Conservation (phyloP, 1,140 invertebrate species). For the Eumaeus atala region DNA sequence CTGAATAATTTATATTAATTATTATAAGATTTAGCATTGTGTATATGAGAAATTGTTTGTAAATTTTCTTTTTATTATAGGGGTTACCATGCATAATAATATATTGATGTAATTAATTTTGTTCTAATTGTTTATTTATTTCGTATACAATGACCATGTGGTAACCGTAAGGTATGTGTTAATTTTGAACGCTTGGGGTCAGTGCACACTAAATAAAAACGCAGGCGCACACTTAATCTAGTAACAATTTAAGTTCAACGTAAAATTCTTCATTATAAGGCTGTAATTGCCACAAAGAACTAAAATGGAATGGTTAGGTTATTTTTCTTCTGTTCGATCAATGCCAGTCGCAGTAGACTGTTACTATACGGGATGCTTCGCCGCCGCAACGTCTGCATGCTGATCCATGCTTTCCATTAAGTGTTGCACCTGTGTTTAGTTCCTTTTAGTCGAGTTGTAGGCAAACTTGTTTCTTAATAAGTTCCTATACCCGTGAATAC, state of each 20-base stretch:
- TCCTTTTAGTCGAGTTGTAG: background rate
- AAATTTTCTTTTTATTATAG: background rate
- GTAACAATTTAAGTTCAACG: no score
- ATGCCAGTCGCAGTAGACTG: no score
- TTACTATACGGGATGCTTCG: no score
- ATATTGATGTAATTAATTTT: background rate
- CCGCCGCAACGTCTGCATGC: no score
- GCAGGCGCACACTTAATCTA: no score
- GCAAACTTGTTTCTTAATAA: background rate
- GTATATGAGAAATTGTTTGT: background rate
- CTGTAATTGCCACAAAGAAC: no score
- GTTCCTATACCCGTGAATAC: background rate
- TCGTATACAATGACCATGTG: background rate
- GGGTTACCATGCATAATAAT: slow-evolving; percentile 2
- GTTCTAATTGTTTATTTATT: background rate
- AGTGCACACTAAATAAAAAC: no score
- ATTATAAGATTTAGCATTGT: background rate
- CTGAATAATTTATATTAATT: slow-evolving; percentile 1
- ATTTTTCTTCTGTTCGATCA: no score
- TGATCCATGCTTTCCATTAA: background rate
- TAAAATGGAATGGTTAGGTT: no score
- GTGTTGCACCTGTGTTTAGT: slow-evolving; percentile 9
- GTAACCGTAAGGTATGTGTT: slow-evolving; percentile 4
- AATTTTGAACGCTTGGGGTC: background rate
- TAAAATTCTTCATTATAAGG: no score